These are phyloP conservation scores for Reticulitermes speratus DNA, from an alignment of 1,140 invertebrate species.

Conservation along the genomic window DNA sequence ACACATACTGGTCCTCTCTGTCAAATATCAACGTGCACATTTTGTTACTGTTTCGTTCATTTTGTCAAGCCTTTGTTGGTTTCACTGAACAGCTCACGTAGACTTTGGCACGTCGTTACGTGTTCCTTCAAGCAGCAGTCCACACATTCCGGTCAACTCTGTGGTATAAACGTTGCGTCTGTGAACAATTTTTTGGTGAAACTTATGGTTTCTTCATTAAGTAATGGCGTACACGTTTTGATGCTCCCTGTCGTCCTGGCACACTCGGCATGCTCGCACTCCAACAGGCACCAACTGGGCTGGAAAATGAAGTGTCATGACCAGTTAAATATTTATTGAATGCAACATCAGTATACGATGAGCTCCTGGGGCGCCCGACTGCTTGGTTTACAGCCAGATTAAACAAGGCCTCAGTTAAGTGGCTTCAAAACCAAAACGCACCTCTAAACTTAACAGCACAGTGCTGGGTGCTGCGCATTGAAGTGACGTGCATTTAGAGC, in stretches of 20 bases:
- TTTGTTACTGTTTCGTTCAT: no score
- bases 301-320: slow-evolving; percentile 37
- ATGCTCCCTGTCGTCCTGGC: not conserved
- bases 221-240: not conserved
- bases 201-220: no score
- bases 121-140: no score
- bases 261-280: slow-evolving; percentile 10
- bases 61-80: no score
- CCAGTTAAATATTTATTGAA: slow-evolving; percentile 37
- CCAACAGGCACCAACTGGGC: slow-evolving; percentile 32
- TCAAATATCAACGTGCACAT: no score
- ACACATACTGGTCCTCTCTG: no score
- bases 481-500: not conserved
- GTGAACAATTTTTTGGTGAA: no score
- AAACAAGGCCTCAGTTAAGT: not conserved
- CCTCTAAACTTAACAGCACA: not conserved
- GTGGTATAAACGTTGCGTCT: no score
- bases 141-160: no score
- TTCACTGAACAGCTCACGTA: no score
- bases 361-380: not conserved
- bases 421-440: not conserved
- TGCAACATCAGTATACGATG: not conserved
- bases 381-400: not conserved
- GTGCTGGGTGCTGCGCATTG: not conserved
- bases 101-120: no score